Evolutionary conservation across 2,888 invertebrate species (phyloP).

Genomic region (Clitarchus hookeri): DNA sequence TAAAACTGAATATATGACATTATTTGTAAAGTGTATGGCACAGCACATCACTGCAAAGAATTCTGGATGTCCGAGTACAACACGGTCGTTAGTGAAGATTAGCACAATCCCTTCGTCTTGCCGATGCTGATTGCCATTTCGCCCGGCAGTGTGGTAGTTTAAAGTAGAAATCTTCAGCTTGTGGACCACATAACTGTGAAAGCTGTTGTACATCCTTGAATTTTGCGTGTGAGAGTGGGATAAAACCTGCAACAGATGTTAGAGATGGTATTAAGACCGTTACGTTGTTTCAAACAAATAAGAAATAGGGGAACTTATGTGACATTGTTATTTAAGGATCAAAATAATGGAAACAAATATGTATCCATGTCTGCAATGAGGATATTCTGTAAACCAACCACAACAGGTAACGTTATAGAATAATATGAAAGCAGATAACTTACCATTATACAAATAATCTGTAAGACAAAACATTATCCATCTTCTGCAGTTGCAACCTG

Average conservation of each 20-base stretch:
- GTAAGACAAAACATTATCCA: neutral
- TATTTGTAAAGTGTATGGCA: neutral
- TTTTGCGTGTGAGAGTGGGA: neutral
- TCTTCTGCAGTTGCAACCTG: neutral
- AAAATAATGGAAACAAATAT: too few relatives aligned
- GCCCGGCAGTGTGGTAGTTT: neutral
- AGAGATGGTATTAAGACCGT: neutral
- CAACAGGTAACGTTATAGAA: neutral
- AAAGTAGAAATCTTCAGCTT: neutral
- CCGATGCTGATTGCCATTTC: neutral
- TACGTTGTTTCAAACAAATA: too few relatives aligned
- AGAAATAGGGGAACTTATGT: too few relatives aligned
- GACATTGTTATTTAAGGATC: too few relatives aligned
- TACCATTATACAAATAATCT: neutral
- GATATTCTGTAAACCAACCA: too few relatives aligned
- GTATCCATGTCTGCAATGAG: too few relatives aligned
- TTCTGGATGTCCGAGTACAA: neutral
- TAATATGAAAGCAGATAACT: neutral
- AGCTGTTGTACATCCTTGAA: constrained; percentile 17
- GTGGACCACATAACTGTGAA: neutral
- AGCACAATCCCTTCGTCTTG: neutral
- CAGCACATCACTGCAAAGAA: neutral
- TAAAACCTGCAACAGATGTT: neutral
- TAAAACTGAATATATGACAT: neutral
- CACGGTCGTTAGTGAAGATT: neutral